These are phyloP conservation scores for Ectropis grisescens DNA, from an alignment of 1,140 invertebrate genomes.

Conservation along the genomic window DNA sequence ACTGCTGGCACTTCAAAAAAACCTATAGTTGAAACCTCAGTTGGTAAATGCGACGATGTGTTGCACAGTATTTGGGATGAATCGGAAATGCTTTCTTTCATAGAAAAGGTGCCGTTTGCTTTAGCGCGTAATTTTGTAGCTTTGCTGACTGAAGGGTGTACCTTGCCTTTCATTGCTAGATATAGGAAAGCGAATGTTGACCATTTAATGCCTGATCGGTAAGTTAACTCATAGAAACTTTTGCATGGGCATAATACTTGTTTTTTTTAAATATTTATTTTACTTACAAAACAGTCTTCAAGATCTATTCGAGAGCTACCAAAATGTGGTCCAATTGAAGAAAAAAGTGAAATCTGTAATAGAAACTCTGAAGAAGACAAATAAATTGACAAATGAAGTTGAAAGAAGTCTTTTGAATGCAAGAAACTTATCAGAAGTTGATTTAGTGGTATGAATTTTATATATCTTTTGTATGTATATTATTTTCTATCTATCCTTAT, in stretches of 20 bases:
- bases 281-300: slow-evolving; percentile 32
- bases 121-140: slow-evolving; percentile 49
- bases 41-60: slow-evolving; percentile 9
- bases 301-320: slow-evolving; percentile 52
- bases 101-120: slow-evolving; percentile 31
- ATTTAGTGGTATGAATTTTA: slow-evolving; percentile 51
- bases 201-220: slow-evolving; percentile 60
- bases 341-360: slow-evolving; percentile 54
- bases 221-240: too few relatives aligned
- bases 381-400: slow-evolving; percentile 46
- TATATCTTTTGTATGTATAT: slow-evolving; percentile 4
- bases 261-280: slow-evolving; percentile 14
- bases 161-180: slow-evolving; percentile 65
- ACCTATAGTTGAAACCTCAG: neutral
- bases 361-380: slow-evolving; percentile 42
- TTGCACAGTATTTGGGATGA: slow-evolving; percentile 46
- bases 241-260: too few relatives aligned
- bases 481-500: slow-evolving; percentile 4
- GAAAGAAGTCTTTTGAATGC: slow-evolving; percentile 52
- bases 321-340: slow-evolving; percentile 45
- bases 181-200: slow-evolving; percentile 58
- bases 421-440: slow-evolving; percentile 42
- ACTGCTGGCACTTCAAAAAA: too few relatives aligned
- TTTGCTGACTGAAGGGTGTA: slow-evolving; percentile 57
- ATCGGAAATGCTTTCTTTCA: slow-evolving; percentile 40